A percentile compares a stretch with the other conserved stretches of the same genome.
Conservation (phyloP, 2,113 vertebrate species). For the human (Homo sapiens) region DNA sequence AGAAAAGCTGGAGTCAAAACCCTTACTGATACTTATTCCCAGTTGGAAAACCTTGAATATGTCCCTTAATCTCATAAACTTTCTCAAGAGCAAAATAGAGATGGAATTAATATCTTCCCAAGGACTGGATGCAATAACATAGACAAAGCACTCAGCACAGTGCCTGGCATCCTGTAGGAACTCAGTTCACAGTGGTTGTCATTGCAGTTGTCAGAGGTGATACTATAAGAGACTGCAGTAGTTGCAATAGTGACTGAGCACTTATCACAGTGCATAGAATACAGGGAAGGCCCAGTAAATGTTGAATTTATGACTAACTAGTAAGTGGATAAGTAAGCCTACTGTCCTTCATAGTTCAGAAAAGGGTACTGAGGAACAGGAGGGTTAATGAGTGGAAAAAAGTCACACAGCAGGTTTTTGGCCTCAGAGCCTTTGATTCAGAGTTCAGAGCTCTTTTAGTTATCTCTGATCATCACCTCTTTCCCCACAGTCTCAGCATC, state of each 20-base stretch:
- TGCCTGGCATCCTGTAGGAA: neutral
- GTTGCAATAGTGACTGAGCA: neutral
- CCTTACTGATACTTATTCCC: neutral
- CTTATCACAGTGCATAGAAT: neutral
- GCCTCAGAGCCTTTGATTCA: neutral
- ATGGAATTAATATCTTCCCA: neutral
- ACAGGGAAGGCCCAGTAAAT: neutral
- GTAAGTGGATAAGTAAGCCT: neutral
- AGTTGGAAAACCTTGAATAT: neutral
- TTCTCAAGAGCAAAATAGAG: neutral
- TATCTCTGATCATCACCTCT: neutral
- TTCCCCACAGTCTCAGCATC: neutral
- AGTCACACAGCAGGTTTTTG: neutral
- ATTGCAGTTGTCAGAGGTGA: accelerated
- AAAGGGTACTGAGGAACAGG: neutral
- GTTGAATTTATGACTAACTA: neutral
- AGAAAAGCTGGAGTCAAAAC: neutral
- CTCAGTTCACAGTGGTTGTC: accelerated
- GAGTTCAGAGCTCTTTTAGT: neutral
- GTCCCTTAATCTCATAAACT: neutral
- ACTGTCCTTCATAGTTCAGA: neutral
- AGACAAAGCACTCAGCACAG: accelerated
- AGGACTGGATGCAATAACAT: neutral
- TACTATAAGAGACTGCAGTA: neutral
- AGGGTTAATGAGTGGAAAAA: neutral